Evolutionary conservation across 1,140 invertebrate genomes (phyloP).

Genomic region (Limonius californicus): DNA sequence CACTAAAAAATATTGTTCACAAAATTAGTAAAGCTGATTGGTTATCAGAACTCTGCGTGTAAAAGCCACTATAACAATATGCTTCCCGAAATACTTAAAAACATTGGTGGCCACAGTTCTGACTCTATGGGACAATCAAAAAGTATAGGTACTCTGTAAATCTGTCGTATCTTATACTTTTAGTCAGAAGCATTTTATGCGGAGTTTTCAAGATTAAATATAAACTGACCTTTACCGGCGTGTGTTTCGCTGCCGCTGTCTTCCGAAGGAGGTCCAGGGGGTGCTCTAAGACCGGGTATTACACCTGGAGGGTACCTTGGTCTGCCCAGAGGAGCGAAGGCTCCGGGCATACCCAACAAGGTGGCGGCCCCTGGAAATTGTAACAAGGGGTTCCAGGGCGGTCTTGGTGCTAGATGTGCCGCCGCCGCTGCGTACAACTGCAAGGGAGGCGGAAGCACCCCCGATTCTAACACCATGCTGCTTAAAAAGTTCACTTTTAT

Average conservation of each 20-base stretch:
- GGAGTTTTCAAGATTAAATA: too few species aligned
- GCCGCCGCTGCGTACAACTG: constrained; percentile 44
- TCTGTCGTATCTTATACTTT: too few species aligned
- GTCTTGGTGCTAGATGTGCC: constrained; percentile 42
- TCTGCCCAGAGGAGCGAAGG: constrained; percentile 41
- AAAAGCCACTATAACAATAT: too few species aligned
- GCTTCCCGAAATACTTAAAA: too few species aligned
- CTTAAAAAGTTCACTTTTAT: constrained; percentile 26
- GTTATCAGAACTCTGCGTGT: too few species aligned
- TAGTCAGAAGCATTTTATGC: too few species aligned
- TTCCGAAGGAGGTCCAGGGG: constrained; percentile 44
- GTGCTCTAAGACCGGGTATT: constrained; percentile 35
- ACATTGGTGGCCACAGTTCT: too few species aligned
- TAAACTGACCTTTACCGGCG: constrained; percentile 40
- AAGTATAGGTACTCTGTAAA: too few species aligned
- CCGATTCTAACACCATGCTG: constrained; percentile 45
- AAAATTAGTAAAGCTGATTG: too few species aligned
- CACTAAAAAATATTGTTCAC: too few species aligned
- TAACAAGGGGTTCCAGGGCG: constrained; percentile 46
- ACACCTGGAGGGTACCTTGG: constrained; percentile 43
- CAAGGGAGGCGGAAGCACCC: constrained; percentile 45
- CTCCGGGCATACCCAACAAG: constrained; percentile 43
- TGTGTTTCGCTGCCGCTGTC: constrained; percentile 47
- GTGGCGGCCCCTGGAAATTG: constrained; percentile 44
- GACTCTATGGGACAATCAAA: too few species aligned